phyloP scores from a whole-genome alignment of 2,113 vertebrate genomes.

The Motacilla tschutschensis region DNA sequence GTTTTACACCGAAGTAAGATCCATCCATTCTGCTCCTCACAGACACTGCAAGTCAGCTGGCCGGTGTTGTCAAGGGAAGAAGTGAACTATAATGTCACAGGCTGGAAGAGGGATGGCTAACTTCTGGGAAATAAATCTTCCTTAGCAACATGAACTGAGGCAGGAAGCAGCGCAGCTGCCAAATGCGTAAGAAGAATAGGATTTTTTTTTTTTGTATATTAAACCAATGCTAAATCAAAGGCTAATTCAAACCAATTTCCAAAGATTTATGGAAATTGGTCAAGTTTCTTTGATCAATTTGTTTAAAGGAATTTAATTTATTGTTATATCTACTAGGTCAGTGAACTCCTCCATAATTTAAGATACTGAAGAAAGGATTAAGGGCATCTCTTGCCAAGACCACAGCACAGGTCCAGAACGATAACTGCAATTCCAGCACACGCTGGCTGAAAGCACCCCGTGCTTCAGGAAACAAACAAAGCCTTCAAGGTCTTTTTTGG shows the following conservation, averaged over 20 bases:
- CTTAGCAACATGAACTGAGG: constrained; percentile 26
- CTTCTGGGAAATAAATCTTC: constrained; percentile 68
- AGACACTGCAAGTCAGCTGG: constrained; percentile 13
- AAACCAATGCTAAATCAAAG: constrained; percentile 70
- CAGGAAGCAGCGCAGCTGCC: constrained; percentile 66
- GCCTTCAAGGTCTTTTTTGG: constrained; percentile 42
- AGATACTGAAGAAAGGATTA: constrained; percentile 46
- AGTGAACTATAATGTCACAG: constrained; percentile 46
- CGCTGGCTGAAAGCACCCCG: background rate
- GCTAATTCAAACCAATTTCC: constrained; percentile 66
- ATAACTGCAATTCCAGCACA: constrained; percentile 39
- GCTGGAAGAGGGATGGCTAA: constrained; percentile 50
- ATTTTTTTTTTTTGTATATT: constrained; percentile 55
- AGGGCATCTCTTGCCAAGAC: constrained; percentile 38
- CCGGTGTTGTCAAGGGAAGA: constrained; percentile 1
- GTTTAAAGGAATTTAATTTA: constrained; percentile 68
- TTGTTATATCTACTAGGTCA: constrained; percentile 56
- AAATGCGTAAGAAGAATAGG: constrained; percentile 51
- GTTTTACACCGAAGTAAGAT: constrained; percentile 39
- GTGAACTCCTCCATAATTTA: constrained; percentile 66
- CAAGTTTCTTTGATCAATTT: constrained; percentile 64
- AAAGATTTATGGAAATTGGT: constrained; percentile 69
- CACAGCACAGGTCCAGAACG: background rate
- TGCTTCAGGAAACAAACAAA: constrained; percentile 45
- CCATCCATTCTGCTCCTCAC: constrained; percentile 34